A percentile compares a stretch with the other conserved stretches of the same genome.
phyloP scores from a whole-genome alignment of 2,888 invertebrate genomes.

The Nezara viridula region DNA sequence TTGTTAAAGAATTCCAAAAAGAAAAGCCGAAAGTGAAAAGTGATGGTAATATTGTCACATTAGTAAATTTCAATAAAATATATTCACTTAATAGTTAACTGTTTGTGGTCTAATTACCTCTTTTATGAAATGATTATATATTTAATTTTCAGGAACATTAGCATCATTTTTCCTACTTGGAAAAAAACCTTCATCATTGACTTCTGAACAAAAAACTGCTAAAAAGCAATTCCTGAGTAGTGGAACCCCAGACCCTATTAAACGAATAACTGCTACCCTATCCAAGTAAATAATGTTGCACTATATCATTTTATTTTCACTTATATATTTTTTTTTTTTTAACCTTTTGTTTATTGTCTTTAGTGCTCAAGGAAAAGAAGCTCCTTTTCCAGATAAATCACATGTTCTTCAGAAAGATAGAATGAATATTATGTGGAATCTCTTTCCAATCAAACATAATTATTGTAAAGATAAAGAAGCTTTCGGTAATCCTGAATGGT shows the following conservation, averaged over 20 bases:
- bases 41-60: constrained; percentile 53
- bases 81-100: not conserved
- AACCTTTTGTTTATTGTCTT: constrained; percentile 38
- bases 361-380: constrained; percentile 67
- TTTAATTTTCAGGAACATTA: constrained; percentile 58
- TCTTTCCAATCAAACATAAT: constrained; percentile 67
- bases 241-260: constrained; percentile 78
- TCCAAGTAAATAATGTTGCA: not conserved
- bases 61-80: not conserved
- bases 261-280: constrained; percentile 71
- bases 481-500: constrained; percentile 43
- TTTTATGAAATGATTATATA: not conserved
- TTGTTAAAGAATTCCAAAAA: constrained; percentile 32
- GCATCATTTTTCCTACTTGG: constrained; percentile 61
- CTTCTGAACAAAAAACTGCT: constrained; percentile 69
- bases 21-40: constrained; percentile 58
- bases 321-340: not conserved
- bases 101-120: not conserved
- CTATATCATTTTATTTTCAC: constrained; percentile 1
- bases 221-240: constrained; percentile 80
- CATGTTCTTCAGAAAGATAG: constrained; percentile 75
- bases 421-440: constrained; percentile 68
- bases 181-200: constrained; percentile 31
- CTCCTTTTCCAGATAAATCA: constrained; percentile 75
- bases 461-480: constrained; percentile 55